Evolutionary conservation across 1,140 invertebrate genomes (phyloP), one percentile per base, ranked within the genome.

Genomic region (Listronotus bonariensis): DNA sequence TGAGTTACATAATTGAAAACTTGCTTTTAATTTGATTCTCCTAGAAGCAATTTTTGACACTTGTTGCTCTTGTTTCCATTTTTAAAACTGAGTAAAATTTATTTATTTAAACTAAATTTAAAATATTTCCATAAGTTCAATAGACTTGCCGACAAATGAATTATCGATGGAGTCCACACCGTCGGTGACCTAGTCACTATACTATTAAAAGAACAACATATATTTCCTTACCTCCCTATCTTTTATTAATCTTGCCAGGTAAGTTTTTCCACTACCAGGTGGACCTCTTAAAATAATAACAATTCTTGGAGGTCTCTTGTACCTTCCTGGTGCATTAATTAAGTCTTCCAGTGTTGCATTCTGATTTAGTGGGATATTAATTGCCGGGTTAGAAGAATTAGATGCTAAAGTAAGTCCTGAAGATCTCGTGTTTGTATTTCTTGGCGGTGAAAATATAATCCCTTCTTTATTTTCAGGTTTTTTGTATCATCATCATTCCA

Each of bases 241-340:
- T 72, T 94, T 92, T 43, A 96, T 91, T 32, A 94, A 80, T 82
- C 93, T 94, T 4, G 92, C 91, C 70, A 93, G 83, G 80, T 89
- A 90, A 31, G 91, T 92, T 82, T 96, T 96, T 45, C 94, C 93
- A 79, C 92, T 92, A 2, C 95, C 93, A 14, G 94, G 93, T 51
- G 90, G 87, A 62, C 96, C 95, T 78, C 96, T 81, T 11, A 98
- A 78, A 70, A 98, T 92, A 53, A 97, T 90, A 18, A 91, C 91
- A 68, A 98, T 90, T 77, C 92, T 89, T 18, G 84, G 81, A 46
- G 93, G 93, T 74, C 93, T 82, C 67, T 84, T 88, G 68, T 84
- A 84, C 67, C 90, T 83, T 46, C 88, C 92, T 46, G 90, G 93
- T 48, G 79, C 76, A 68, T 83, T 86, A 61, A 97, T 77, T 18